Evolutionary conservation across 2,888 invertebrate genomes (phyloP).

Genomic region (Sisyra terminalis): DNA sequence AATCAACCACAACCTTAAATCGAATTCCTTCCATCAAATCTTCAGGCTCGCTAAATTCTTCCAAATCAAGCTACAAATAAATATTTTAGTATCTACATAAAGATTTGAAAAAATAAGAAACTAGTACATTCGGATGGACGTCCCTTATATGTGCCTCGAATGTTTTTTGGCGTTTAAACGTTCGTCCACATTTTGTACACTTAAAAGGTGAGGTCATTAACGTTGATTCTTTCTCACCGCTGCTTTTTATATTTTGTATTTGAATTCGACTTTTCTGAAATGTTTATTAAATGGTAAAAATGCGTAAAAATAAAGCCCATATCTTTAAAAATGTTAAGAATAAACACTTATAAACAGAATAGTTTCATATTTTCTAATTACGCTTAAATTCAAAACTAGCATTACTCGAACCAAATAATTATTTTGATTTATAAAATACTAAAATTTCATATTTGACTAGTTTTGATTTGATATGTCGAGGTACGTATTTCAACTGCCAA

Average conservation of each 20-base stretch:
- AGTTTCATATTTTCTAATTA: too few species aligned
- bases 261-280: neutral
- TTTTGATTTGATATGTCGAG: too few species aligned
- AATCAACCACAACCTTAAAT: conserved; percentile 43
- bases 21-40: conserved; percentile 76
- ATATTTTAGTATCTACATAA: too few species aligned
- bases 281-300: neutral
- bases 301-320: too few species aligned
- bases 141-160: conserved; percentile 44
- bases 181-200: conserved; percentile 30
- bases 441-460: too few species aligned
- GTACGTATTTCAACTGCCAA: too few species aligned
- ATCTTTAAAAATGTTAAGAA: too few species aligned
- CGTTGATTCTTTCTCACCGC: neutral
- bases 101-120: conserved; percentile 15
- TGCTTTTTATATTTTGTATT: neutral
- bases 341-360: too few species aligned
- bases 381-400: too few species aligned
- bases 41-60: conserved; percentile 73
- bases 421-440: too few species aligned
- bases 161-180: conserved; percentile 44
- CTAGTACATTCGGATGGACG: conserved; percentile 29
- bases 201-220: conserved; percentile 7
- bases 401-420: too few species aligned
- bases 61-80: conserved; percentile 35